Evolutionary conservation across 2,797 vertebrate genomes (phyloP), one percentile per base, ranked within the genome.

Genomic region (Microtus californicus): DNA sequence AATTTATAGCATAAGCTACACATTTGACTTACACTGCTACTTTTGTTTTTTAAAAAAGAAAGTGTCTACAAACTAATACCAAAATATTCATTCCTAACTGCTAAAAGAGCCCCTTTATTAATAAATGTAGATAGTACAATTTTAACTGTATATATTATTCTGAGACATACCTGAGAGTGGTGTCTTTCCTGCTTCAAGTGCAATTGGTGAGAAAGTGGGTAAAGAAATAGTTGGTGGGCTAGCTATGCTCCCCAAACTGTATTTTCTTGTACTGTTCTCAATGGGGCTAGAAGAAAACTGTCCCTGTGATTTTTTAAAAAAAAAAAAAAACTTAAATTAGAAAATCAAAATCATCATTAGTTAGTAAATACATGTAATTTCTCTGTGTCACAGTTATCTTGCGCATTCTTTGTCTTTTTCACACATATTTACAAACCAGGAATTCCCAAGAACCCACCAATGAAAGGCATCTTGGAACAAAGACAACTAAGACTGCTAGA

Each of bases 251-350:
- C 99, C 99, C 37, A 99, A 98, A 97, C 99, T 99, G 92, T 99
- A 99, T 73, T 99, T 98, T 96, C 99, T 99, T 96, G 98, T 77
- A 97, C 98, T 98, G 91, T 99, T 99, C 95, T 99, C 99, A 98
- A 99, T 99, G 83, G 99, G 99, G 97, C 99, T 99, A 80, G 99
- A 99, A 0, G 99, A 99, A 98, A 99, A 99, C 86, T 99, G 99
- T 77, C 99, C 99, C 99, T 99, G 61, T 65, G 59, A 92, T 97
- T 45, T 8, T 8, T 23, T 45, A 61, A 71, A 61, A 5, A 25
- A 77, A 19, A 74, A 61, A 5, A 15, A 77, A 6, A 15, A 63
- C 31, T 23, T 59, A n/a, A 37, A 78, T 45, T 59, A 73, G 37
- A 73, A 67, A 85, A 7, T 48, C n/a, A 45, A 65, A 59, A 96